Conservation (phyloP, 2,113 vertebrate species). For the Arvicanthis niloticus region DNA sequence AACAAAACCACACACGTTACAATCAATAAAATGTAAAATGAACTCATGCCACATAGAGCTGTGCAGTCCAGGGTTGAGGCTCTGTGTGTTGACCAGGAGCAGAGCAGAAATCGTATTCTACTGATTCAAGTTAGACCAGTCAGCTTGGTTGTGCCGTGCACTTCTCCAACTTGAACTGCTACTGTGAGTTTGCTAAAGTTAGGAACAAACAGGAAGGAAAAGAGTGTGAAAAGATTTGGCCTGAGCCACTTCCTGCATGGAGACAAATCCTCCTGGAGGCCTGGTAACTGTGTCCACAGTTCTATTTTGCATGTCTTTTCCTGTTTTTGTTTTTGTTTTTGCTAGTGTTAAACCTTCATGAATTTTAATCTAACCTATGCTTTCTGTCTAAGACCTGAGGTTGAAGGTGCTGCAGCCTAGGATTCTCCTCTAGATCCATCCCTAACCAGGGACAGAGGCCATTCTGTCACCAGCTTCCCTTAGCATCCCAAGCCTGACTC, state of each 20-base stretch:
- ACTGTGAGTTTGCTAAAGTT: background rate
- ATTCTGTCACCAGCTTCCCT: background rate
- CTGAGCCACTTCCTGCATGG: background rate
- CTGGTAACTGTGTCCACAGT: background rate
- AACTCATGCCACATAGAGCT: background rate
- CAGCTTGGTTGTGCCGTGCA: rapidly evolving
- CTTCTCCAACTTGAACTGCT: background rate
- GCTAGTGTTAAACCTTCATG: background rate
- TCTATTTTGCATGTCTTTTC: background rate
- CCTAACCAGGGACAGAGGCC: background rate
- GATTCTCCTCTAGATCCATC: background rate
- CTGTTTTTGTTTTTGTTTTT: background rate
- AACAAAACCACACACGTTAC: background rate
- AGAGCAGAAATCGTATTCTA: no score
- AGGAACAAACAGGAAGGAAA: background rate
- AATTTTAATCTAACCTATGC: background rate
- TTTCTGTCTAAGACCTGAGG: background rate
- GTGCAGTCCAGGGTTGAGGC: background rate
- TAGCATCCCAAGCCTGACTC: background rate
- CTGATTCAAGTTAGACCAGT: background rate
- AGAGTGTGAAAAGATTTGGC: background rate
- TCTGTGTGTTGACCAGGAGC: background rate
- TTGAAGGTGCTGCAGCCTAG: background rate
- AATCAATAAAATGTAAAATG: slow-evolving; percentile 15
- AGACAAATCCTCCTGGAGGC: background rate